Evolutionary conservation across 2,888 invertebrate species (phyloP).

Genomic region (Hesperia comma): DNA sequence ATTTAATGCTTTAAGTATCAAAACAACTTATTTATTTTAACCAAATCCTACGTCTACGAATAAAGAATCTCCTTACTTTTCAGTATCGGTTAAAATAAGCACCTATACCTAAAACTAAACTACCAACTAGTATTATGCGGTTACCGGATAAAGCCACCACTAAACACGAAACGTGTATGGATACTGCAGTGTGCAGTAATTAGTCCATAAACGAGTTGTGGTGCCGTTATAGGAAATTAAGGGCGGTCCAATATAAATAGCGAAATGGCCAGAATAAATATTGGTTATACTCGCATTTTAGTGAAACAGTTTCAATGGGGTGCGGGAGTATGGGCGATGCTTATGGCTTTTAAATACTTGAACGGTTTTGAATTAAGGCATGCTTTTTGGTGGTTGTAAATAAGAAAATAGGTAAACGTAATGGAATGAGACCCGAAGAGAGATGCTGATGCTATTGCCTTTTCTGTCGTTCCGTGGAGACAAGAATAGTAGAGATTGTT

Average conservation of each 20-base stretch:
- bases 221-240: slow-evolving; percentile 47
- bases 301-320: slow-evolving; percentile 16
- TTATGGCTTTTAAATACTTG: slow-evolving; percentile 1
- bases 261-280: slow-evolving; percentile 35
- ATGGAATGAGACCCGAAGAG: too few species aligned
- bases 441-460: too few species aligned
- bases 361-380: neutral
- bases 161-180: slow-evolving; percentile 37
- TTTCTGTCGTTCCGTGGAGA: too few species aligned
- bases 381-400: too few species aligned
- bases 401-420: too few species aligned
- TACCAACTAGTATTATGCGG: slow-evolving; percentile 37
- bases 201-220: slow-evolving; percentile 46
- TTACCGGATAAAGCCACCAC: slow-evolving; percentile 35
- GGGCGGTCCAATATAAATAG: slow-evolving; percentile 44
- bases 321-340: neutral
- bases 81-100: neutral
- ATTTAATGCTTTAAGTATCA: too few species aligned
- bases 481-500: too few species aligned
- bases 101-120: slow-evolving; percentile 30
- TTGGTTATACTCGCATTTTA: slow-evolving; percentile 26
- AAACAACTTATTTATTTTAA: too few species aligned
- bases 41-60: too few species aligned
- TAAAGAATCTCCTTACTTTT: neutral
- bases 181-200: slow-evolving; percentile 45